Percentiles rank a stretch among this genome's conserved stretches.
These are phyloP conservation scores for Pheucticus melanocephalus DNA, from an alignment of 2,113 vertebrate genomes.

Conservation along the genomic window DNA sequence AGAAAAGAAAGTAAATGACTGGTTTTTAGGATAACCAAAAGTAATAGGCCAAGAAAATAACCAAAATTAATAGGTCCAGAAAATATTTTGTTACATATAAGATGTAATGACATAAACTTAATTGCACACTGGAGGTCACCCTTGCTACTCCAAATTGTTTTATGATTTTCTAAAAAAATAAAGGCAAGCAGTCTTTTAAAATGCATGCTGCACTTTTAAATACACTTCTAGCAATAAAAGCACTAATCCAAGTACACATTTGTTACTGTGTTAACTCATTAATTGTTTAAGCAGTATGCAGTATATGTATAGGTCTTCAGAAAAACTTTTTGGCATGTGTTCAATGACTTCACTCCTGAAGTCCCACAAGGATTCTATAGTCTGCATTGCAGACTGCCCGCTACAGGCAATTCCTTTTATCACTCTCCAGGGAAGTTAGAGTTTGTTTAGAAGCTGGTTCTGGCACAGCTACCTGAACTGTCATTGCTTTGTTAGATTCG, in stretches of 20 bases:
- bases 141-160: constrained; percentile 74
- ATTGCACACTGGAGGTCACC: constrained; percentile 80
- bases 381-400: neutral
- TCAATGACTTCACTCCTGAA: too few species aligned
- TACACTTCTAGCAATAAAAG: neutral
- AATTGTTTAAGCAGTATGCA: neutral
- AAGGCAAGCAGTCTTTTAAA: neutral
- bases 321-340: neutral
- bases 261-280: neutral
- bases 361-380: neutral
- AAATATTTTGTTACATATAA: neutral
- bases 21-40: neutral
- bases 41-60: neutral
- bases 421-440: neutral
- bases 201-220: neutral
- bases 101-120: constrained; percentile 67
- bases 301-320: neutral
- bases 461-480: neutral
- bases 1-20: neutral
- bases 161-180: constrained; percentile 33
- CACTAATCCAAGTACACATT: neutral
- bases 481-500: neutral
- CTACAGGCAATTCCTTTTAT: neutral
- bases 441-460: neutral
- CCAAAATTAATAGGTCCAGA: neutral